A percentile compares a stretch with the other conserved stretches of the same genome.
These are phyloP conservation scores for Meghimatium bilineatum DNA, from an alignment of 2,888 invertebrate genomes.

Conservation along the genomic window DNA sequence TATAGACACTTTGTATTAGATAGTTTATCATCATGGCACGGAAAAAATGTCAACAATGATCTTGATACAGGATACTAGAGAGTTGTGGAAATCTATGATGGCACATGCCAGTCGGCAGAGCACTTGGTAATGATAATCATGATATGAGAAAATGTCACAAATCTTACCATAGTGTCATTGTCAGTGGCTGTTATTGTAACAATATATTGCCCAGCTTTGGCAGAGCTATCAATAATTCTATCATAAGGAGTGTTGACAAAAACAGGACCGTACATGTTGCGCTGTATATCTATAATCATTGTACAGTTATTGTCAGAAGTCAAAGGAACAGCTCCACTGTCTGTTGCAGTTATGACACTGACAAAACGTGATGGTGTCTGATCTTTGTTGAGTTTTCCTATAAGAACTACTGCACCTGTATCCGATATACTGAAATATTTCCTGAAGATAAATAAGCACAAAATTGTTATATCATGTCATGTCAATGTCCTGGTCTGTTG, in stretches of 20 bases:
- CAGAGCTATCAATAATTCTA: conserved; percentile 37
- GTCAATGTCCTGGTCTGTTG: too few species aligned
- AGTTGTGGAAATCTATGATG: too few species aligned
- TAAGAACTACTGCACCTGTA: conserved; percentile 23
- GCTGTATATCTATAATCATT: conserved; percentile 59
- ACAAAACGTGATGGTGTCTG: neutral
- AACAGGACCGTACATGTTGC: conserved; percentile 60
- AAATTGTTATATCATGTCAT: neutral
- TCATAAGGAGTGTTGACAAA: conserved; percentile 55
- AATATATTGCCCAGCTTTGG: conserved; percentile 53
- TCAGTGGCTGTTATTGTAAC: conserved; percentile 56
- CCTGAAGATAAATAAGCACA: neutral
- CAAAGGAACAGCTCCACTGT: conserved; percentile 30
- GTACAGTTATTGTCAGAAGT: conserved; percentile 26
- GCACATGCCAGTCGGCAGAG: too few species aligned
- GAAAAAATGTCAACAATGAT: too few species aligned
- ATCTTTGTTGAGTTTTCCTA: conserved; percentile 24
- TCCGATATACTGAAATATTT: conserved; percentile 21
- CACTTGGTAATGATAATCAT: too few species aligned
- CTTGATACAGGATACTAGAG: too few species aligned
- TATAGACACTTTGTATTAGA: too few species aligned
- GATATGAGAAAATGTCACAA: too few species aligned
- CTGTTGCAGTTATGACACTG: conserved; percentile 35
- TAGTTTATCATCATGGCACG: too few species aligned
- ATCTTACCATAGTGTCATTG: conserved; percentile 51